Base-by-base conservation (phyloP, 2,888 invertebrate species). In the Nycteola revayana region DNA sequence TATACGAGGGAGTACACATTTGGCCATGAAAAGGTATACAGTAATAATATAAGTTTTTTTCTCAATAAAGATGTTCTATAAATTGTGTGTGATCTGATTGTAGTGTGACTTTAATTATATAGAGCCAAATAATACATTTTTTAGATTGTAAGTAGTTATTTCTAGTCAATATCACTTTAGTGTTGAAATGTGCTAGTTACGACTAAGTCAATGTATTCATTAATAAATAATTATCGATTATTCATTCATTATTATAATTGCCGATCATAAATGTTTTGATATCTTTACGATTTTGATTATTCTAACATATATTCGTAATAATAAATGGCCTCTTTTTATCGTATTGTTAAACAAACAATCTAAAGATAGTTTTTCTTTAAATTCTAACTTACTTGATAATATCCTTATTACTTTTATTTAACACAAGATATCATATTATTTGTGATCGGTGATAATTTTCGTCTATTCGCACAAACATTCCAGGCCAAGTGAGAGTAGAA, bases 131-230 rank as follows among this genome's bases (percentile, higher is more conserved):
- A 60, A 57, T 55, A 34, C 40, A 49, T 49, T 55, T n/a, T 42
- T 39, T 57, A 58, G 43, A 39, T n/a, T 53, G 25, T 66, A 59
- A 53, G 51, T 68, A 70, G 59, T 42, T 57, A 63, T 40, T 59
- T 70, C 72, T 75, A 75, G 76, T 76, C 75, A 63, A 64, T 63
- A 64, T 59, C 58, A 62, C 54, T 60, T 70, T 69, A 66, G 57
- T 53, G 50, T 57, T 64, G 29, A 55, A 62, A 55, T 38, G 55
- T 41, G 69, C 66, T 68, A 67, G 59, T 42, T 54, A 49, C 37
- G 45, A 53, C 42, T 36, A 38, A 7, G 40, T 49, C 29, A 27
- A 24, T 33, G 41, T 53, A 45, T 39, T 33, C 28, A 36, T 32
- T 14, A 36, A 41, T 35, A 14, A n/a, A 25, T 24, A 36, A 25